These are phyloP conservation scores for Microchirus variegatus DNA, from an alignment of 2,797 vertebrate genomes.

Conservation along the genomic window DNA sequence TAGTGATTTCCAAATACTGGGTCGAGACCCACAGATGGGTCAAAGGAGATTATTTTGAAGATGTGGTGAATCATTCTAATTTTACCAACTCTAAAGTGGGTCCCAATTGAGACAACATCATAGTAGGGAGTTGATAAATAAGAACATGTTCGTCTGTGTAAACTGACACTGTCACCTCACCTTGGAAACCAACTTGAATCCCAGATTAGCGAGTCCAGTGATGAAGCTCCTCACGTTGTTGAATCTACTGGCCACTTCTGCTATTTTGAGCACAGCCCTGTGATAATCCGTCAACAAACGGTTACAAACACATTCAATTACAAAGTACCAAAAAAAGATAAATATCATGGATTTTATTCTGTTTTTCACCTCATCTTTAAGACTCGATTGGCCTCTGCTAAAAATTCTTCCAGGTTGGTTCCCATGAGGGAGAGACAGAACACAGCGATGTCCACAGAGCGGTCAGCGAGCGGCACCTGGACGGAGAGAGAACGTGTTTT, in stretches of 20 bases:
- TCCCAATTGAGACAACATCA: too few species aligned
- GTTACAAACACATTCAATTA: background rate
- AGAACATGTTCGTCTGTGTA: background rate
- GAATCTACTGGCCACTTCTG: constrained; percentile 94
- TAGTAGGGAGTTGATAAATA: too few species aligned
- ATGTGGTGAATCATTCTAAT: too few species aligned
- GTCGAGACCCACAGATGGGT: too few species aligned
- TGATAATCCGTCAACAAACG: constrained; percentile 3
- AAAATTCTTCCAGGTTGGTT: constrained; percentile 91
- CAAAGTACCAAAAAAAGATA: background rate
- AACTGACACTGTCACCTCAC: constrained; percentile 72
- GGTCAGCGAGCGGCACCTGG: constrained; percentile 87
- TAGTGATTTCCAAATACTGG: too few species aligned
- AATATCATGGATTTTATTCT: background rate
- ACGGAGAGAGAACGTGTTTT: background rate
- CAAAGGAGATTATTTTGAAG: too few species aligned
- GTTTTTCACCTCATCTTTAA: constrained; percentile 84
- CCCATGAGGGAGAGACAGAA: constrained; percentile 98
- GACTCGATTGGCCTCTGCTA: constrained; percentile 91
- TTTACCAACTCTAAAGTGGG: too few species aligned
- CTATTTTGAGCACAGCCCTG: constrained; percentile 91
- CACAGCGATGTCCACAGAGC: constrained; percentile 88
- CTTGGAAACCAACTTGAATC: constrained; percentile 88
- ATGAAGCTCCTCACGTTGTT: constrained; percentile 82
- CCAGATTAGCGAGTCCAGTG: constrained; percentile 80